These are phyloP conservation scores for Apogon talboti DNA, from an alignment of 2,797 vertebrate genomes.

Conservation along the genomic window DNA sequence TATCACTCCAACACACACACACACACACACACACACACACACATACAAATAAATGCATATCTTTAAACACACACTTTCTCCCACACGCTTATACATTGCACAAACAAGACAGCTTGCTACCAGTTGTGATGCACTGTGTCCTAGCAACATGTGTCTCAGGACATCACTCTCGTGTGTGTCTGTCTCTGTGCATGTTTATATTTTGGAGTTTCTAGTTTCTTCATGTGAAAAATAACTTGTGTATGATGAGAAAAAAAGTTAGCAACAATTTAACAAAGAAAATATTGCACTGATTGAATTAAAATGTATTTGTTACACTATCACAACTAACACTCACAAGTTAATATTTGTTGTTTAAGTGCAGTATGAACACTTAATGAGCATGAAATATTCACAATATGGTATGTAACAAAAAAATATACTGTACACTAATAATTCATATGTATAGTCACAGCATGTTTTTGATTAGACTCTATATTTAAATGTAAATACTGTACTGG, in stretches of 20 bases:
- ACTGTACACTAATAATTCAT: no score
- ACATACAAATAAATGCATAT: slow-evolving; percentile 30
- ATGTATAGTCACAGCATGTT: no score
- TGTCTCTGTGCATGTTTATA: slow-evolving; percentile 6
- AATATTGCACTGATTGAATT: no score
- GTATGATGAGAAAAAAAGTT: slow-evolving; percentile 2
- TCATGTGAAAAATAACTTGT: neutral
- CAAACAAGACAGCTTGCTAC: slow-evolving; percentile 57
- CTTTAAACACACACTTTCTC: slow-evolving; percentile 25
- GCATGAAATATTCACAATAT: neutral
- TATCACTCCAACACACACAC: slow-evolving; percentile 62
- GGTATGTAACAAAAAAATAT: neutral
- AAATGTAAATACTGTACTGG: no score
- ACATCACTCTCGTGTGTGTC: slow-evolving; percentile 28
- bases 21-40: slow-evolving; percentile 21
- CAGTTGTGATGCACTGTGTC: slow-evolving; percentile 60
- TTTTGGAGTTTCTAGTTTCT: no score
- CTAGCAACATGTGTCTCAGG: slow-evolving; percentile 72
- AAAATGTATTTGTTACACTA: neutral
- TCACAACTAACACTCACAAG: neutral
- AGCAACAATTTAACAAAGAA: neutral
- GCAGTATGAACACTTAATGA: neutral
- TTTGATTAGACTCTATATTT: no score
- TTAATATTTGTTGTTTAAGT: neutral
- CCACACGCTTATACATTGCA: slow-evolving; percentile 33